Evolutionary conservation across 2,113 vertebrate genomes (phyloP).

Genomic region (Orcinus orca): DNA sequence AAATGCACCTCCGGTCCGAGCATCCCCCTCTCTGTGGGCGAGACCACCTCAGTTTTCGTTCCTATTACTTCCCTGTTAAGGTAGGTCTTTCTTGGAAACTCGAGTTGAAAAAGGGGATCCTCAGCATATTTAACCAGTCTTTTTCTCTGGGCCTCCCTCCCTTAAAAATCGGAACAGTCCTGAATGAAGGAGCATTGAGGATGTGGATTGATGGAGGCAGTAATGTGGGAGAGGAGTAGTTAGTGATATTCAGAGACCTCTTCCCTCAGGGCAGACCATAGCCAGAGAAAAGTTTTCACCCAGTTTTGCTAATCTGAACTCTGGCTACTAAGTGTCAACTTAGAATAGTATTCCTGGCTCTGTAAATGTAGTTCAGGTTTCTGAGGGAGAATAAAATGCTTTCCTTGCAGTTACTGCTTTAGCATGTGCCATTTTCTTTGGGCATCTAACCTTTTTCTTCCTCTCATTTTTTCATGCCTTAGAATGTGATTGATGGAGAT

Average conservation of each 20-base stretch:
- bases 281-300: background rate
- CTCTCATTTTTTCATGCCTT: background rate
- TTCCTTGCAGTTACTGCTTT: background rate
- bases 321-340: background rate
- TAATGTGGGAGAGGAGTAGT: background rate
- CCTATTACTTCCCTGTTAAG: slow-evolving; percentile 99
- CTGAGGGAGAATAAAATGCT: background rate
- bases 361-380: background rate
- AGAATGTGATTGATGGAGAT: slow-evolving; percentile 99
- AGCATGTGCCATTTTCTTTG: background rate
- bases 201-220: background rate
- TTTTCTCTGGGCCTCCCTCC: background rate
- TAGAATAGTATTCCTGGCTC: background rate
- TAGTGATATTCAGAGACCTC: background rate
- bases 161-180: background rate
- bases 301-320: background rate
- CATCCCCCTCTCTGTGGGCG: slow-evolving; percentile 96
- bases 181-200: background rate
- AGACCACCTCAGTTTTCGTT: slow-evolving; percentile 98
- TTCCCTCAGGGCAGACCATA: background rate
- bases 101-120: background rate
- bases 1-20: slow-evolving; percentile 98
- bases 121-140: background rate
- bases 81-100: slow-evolving; percentile 76
- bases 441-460: background rate